Evolutionary conservation across 2,797 vertebrate genomes (phyloP).

Genomic region (Myotis planiceps): DNA sequence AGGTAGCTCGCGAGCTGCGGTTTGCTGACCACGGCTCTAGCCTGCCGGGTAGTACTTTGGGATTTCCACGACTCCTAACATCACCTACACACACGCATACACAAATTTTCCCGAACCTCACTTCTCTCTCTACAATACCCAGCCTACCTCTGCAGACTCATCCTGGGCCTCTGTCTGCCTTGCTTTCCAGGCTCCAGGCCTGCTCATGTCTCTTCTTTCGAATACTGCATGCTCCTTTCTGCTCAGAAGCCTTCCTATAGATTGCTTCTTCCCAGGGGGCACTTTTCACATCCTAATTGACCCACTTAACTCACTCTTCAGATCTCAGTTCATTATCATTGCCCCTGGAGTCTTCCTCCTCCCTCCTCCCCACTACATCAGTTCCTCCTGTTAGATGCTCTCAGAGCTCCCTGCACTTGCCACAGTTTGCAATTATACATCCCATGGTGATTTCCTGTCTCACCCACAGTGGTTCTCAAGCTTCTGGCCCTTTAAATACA

Average conservation of each 20-base stretch:
- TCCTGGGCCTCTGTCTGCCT: neutral
- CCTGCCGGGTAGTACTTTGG: neutral
- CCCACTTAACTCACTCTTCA: slow-evolving; percentile 54
- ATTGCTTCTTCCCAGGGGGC: neutral
- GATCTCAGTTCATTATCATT: slow-evolving; percentile 60
- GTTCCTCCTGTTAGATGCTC: neutral
- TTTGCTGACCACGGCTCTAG: neutral
- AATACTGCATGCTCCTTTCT: neutral
- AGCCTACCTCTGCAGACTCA: neutral
- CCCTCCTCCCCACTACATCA: slow-evolving; percentile 11
- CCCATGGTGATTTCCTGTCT: slow-evolving; percentile 4
- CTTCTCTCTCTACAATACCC: neutral
- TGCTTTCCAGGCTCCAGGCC: neutral
- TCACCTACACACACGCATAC: neutral
- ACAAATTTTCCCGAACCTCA: neutral
- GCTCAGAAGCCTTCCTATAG: neutral
- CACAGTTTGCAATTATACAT: neutral
- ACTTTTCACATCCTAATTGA: slow-evolving; percentile 52
- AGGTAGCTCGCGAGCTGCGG: too few relatives aligned
- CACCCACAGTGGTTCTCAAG: neutral
- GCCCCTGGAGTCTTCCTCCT: neutral
- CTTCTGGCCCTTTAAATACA: too few relatives aligned
- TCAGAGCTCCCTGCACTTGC: neutral
- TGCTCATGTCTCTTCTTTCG: neutral
- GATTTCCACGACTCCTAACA: neutral